These are phyloP conservation scores for Falcunculus frontatus DNA, from an alignment of 2,113 vertebrate species.

Conservation along the genomic window DNA sequence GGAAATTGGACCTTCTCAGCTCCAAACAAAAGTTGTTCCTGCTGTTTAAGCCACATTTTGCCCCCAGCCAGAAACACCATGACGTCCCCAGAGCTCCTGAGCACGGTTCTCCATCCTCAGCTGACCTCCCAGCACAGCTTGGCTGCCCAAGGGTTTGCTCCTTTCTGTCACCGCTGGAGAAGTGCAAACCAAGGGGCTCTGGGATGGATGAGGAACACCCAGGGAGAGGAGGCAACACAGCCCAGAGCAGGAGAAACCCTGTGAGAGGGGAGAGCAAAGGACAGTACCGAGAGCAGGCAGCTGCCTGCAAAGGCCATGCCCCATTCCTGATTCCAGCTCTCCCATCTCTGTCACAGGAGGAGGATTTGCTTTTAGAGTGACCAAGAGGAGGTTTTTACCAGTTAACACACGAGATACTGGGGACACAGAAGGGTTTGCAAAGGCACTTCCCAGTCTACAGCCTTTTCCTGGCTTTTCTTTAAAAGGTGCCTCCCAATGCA, in stretches of 20 bases:
- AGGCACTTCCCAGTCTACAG: neutral
- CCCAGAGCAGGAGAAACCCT: neutral
- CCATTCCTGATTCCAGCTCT: neutral
- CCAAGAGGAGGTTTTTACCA: neutral
- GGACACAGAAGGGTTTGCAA: neutral
- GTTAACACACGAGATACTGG: neutral
- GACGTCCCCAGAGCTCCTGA: neutral
- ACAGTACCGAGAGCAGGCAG: neutral
- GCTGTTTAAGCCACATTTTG: neutral
- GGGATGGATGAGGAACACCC: neutral
- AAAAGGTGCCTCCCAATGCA: neutral
- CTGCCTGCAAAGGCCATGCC: neutral
- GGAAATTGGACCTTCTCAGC: neutral
- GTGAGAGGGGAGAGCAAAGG: neutral
- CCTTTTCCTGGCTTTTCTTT: neutral
- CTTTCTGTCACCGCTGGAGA: neutral
- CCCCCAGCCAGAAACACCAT: neutral
- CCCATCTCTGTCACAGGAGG: accelerated
- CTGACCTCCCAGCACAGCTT: neutral
- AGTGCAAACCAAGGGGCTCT: neutral
- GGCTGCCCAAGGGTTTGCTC: neutral
- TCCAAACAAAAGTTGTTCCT: neutral
- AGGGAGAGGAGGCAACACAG: neutral
- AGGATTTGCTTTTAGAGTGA: neutral
- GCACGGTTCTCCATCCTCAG: neutral